Evolutionary conservation across 1,140 invertebrate genomes (phyloP), one percentile per base, ranked within the genome.

Genomic region (Drosophila equinoxialis): DNA sequence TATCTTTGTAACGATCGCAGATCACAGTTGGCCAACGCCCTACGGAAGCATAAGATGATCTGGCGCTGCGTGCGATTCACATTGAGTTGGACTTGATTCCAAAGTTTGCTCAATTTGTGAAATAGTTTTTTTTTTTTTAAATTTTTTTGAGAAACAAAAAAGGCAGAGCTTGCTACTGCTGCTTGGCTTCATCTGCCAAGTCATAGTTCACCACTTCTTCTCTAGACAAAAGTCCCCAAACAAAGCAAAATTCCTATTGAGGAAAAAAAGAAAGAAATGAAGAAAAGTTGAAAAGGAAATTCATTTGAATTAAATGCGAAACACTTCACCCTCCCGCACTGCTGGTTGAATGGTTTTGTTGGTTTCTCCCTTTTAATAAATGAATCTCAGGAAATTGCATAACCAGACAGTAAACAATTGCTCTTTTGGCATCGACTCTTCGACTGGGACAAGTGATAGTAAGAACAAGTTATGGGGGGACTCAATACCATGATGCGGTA

Each of bases 301-400:
- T 89, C 77, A 89, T 81, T 80, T 84, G 81, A 90, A 90, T 89
- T 84, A 84, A 89, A 89, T 89, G 85, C 80, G 84, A 89, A 89
- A 83, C 77, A 65, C 23, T 11, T 51, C 61, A 45, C 35, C 10
- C 6, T 33, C 17, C 35, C 45, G 61, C 67, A 67, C 11, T 57
- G 71, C 59, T 74, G 71, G 71, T 30, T 30, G 30, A 30, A 65
- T 72, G 60, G 35, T 58, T 77, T 45, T 57, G 59, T 78, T 71
- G 63, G 65, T 75, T 74, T 77, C 64, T 67, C 58, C 72, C 63
- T 78, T 35, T 78, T 37, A 80, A 85, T 81, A 74, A 83, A 83
- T 83, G 80, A 65, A 42, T 6, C 59, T 11, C 54, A 35, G 68
- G 3, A 65, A 58, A 89, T 89, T 84, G 83, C 83, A 61, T 63